Evolutionary conservation across 2,888 invertebrate species (phyloP).

Genomic region (Heterodera filipjevi): DNA sequence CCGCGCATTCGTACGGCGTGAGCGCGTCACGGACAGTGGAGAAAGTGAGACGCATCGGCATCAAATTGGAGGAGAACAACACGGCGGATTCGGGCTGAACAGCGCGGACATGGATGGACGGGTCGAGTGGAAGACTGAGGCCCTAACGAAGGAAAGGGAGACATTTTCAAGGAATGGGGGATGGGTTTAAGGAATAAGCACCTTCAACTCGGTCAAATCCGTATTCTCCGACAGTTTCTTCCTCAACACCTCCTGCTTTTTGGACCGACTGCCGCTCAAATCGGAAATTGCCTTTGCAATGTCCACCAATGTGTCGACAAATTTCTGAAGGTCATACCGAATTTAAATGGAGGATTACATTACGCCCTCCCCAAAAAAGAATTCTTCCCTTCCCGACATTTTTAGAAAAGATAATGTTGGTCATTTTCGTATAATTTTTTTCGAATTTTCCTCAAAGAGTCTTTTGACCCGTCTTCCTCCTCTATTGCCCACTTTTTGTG

Average conservation of each 20-base stretch:
- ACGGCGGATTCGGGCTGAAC: slow-evolving; percentile 86
- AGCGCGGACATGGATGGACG: slow-evolving; percentile 83
- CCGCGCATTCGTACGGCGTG: slow-evolving; percentile 44
- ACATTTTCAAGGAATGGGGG: not conserved
- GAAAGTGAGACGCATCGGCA: slow-evolving; percentile 48
- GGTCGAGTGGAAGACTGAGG: slow-evolving; percentile 91
- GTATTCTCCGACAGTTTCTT: slow-evolving; percentile 34
- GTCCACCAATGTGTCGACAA: slow-evolving; percentile 71
- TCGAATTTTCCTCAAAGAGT: not conserved
- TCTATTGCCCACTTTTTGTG: slow-evolving; percentile 30
- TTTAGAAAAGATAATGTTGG: too few relatives aligned
- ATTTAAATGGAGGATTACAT: too few relatives aligned
- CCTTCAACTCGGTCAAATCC: slow-evolving; percentile 75
- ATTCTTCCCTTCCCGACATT: too few relatives aligned
- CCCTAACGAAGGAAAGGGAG: slow-evolving; percentile 66
- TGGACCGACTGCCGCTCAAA: slow-evolving; percentile 87
- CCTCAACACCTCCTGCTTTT: slow-evolving; percentile 68
- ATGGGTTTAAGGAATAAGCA: slow-evolving; percentile 52
- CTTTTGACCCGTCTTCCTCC: not conserved
- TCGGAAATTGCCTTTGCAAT: slow-evolving; percentile 81
- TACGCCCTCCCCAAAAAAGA: too few relatives aligned
- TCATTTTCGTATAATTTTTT: too few relatives aligned
- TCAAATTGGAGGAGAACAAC: slow-evolving; percentile 85
- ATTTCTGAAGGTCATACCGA: too few relatives aligned
- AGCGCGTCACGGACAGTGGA: slow-evolving; percentile 66